Base-by-base conservation (phyloP, 1,140 invertebrate genomes). In the Tetramorium alpestre region DNA sequence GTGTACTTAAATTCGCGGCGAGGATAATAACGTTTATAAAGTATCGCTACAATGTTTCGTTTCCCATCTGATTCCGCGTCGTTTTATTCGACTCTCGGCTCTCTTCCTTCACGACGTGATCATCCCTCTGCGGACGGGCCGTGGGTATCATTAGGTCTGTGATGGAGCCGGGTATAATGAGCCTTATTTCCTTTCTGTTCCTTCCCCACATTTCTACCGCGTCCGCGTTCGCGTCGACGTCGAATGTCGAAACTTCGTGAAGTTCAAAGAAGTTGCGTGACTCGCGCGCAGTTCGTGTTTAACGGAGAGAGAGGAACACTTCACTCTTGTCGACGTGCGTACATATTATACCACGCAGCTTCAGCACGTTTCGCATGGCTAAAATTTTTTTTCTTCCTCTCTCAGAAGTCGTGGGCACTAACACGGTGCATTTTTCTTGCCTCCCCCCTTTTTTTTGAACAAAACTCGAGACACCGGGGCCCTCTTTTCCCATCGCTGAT, bases 221-320 rank as follows among this genome's bases (percentile, higher is more conserved):
- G 13, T 10, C 73, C 49, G 18, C 75, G 38, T 69, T 47, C 22
- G 41, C 65, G 65, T 69, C 84, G 33, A 65, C 73, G 41, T 85
- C 72, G 81, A 77, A 85, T 77, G 80, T 87, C 86, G 78, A 81
- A 81, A 81, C 47, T 69, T 54, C 62, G 67, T 86, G 38, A 87
- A 87, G 60, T 54, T 67, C 58, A 67, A 49, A 85, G 60, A 81
- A 67, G 60, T 81, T 80, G 76, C 75, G 64, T 58, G 75, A 81
- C 62, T 80, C 60, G 75, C 60, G 80, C 67, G 64, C 47, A 47
- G 62, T 70, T 81, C 49, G 67, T 84, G 80, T 84, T 75, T 49
- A 62, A 51, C 69, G 41, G 56, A 25, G 33, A 44, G n/a, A 41
- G 22, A 47, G 10, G 65, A 72, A 81, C 65, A 41, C 49, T 70